phyloP scores from a whole-genome alignment of 2,888 invertebrate species.

The Torymus auratus region DNA sequence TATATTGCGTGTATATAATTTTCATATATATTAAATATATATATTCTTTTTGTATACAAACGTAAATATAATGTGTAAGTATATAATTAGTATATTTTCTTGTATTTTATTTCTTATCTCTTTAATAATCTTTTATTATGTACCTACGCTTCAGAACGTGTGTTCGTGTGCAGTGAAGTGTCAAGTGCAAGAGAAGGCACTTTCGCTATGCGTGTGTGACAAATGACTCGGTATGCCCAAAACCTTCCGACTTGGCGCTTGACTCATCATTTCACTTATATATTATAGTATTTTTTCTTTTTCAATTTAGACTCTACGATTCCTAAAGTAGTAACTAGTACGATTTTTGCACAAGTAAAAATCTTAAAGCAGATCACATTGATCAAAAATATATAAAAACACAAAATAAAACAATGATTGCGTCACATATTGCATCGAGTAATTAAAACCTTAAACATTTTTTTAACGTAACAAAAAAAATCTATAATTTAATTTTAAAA shows the following conservation, averaged over 20 bases:
- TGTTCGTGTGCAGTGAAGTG: conserved; percentile 69
- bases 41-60: conserved; percentile 57
- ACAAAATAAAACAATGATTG: conserved; percentile 50
- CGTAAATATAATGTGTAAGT: conserved; percentile 61
- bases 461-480: conserved; percentile 35
- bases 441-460: conserved; percentile 22
- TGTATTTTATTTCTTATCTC: conserved; percentile 49
- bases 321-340: conserved; percentile 44
- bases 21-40: conserved; percentile 60
- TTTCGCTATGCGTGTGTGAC: conserved; percentile 70
- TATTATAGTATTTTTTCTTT: conserved; percentile 22
- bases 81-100: conserved; percentile 62
- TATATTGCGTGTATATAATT: conserved; percentile 60
- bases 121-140: conserved; percentile 53
- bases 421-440: conserved; percentile 44
- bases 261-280: conserved; percentile 46
- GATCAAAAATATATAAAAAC: conserved; percentile 36
- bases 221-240: conserved; percentile 63
- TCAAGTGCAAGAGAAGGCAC: conserved; percentile 76
- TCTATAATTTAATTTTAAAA: conserved; percentile 39
- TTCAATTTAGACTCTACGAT: conserved; percentile 27
- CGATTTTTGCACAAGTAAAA: conserved; percentile 55
- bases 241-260: conserved; percentile 60
- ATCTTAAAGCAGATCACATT: conserved; percentile 31
- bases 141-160: conserved; percentile 55